Conservation (phyloP, 2,797 vertebrate species). For the Poeciliopsis turneri region DNA sequence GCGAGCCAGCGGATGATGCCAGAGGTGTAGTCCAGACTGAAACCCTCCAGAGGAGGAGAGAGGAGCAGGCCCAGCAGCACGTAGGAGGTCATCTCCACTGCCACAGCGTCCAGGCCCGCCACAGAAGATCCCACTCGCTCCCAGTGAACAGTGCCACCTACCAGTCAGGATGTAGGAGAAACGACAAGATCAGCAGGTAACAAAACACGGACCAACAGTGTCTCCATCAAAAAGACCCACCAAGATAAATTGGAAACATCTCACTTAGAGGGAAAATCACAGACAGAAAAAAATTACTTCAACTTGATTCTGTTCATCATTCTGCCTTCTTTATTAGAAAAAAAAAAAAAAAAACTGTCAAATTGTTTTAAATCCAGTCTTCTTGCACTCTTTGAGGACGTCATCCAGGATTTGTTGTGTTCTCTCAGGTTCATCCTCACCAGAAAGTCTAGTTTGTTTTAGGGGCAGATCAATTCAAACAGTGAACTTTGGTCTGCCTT, state of each 20-base stretch:
- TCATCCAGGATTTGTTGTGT: background rate
- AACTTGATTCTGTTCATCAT: background rate
- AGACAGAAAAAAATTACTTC: background rate
- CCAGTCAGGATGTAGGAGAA: background rate
- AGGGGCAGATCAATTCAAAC: too few species aligned
- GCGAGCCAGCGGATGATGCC: conserved; percentile 82
- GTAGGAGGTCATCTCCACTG: conserved; percentile 87
- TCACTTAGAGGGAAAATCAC: background rate
- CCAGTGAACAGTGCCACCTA: conserved; percentile 75
- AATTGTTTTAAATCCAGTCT: background rate
- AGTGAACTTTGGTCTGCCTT: too few species aligned
- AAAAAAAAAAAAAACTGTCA: background rate
- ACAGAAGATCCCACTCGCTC: conserved; percentile 34
- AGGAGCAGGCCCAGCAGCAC: conserved; percentile 84
- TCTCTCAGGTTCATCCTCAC: background rate
- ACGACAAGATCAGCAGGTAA: background rate
- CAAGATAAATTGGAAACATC: background rate
- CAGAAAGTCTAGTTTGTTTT: too few species aligned
- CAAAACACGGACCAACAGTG: background rate
- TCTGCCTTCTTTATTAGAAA: background rate
- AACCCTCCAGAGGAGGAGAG: conserved; percentile 62
- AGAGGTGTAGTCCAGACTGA: conserved; percentile 75
- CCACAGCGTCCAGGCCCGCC: conserved; percentile 72
- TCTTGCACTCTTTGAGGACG: background rate
- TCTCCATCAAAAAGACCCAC: background rate